Evolutionary conservation across 2,113 vertebrate species (phyloP), one percentile per base, ranked within the genome.

Genomic region (Fulica atra): DNA sequence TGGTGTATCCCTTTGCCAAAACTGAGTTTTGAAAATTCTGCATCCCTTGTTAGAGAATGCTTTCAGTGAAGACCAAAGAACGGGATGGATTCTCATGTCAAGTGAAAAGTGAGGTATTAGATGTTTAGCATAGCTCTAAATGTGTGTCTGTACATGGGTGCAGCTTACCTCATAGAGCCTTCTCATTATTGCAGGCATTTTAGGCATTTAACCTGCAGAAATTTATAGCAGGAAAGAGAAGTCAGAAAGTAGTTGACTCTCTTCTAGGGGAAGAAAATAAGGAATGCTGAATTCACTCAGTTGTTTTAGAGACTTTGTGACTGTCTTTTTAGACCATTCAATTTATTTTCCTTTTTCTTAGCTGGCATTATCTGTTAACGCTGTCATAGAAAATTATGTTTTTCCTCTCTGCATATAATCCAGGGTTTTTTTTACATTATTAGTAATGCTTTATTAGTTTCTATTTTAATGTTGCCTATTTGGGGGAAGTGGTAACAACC

Each of bases 71-170:
- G 56, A 35, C 2, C 63, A 26, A 57, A 57, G 36, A 74, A 46
- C 15, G 48, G 46, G 8, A 38, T 21, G 17, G 66, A 29, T 42
- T n/a, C 24, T 59, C 31, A 1, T 15, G 13, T 31, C 19, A 29
- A 24, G 26, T 11, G 44, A 20, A 1, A 59, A 31, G 13, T 10
- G 83, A 53, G 44, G 6, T 35, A 20, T 20, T 59, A 7, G 2
- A 1, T 24, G 5, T 21, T 8, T n/a, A 16, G 10, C 12, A 2
- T 48, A 10, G 9, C 44, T 61, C 9, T 4, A 4, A 46, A 23
- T 24, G 10, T 17, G 21, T 33, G n/a, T 11, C 5, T 15, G 7
- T 7, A 6, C 1, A 0, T 13, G 29, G 11, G 1, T 11, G 11
- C 42, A 44, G 65, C 70, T 73, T 60, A 15, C n/a, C 24, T 46